Base-by-base conservation (phyloP, 2,888 invertebrate species). In the Plemyria rubiginata region DNA sequence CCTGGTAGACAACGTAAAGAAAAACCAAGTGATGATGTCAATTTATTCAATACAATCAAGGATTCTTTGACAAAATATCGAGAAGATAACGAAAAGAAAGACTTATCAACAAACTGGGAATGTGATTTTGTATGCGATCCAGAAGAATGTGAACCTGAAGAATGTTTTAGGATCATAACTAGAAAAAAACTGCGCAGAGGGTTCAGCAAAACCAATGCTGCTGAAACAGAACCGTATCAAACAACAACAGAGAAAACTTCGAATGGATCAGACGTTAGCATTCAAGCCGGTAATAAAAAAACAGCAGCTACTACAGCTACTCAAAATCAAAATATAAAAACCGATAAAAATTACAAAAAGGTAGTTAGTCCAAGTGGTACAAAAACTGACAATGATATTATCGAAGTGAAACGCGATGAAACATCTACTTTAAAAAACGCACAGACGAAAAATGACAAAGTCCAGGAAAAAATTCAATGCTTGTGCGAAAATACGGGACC, bases 31-130 rank as follows among this genome's bases (percentile, higher is more conserved):
- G 55, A 61, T 3, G 16, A 51, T 45, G 45, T 52, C 46, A 52
- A 52, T 52, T 12, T 61, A 3, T 55, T 52, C 40, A 46, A 61
- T 13, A 15, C 55, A 48, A 73, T 67, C 66, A 80, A 78, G 71
- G 82, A 82, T 68, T 81, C 80, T 4, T 60, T 82, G 40, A 67
- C 58, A 1, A 77, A 78, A 66, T 79, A 74, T 57, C 77, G 73
- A 62, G 80, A 82, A 61, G 69, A 79, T 32, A 60, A 77, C 2
- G 65, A 67, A 53, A 70, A 51, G 56, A 67, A 70, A 40, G 41
- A 62, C 4, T 38, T 73, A 51, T 52, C 11, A 28, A 70, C 77
- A 53, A 69, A 79, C 36, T 78, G 75, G 71, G 72, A 74, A 62
- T 82, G 80, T 69, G 70, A 77, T 50, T 60, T 65, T 62, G 70